Conservation (phyloP, 1,140 invertebrate genomes). For the Uloborus diversus region DNA sequence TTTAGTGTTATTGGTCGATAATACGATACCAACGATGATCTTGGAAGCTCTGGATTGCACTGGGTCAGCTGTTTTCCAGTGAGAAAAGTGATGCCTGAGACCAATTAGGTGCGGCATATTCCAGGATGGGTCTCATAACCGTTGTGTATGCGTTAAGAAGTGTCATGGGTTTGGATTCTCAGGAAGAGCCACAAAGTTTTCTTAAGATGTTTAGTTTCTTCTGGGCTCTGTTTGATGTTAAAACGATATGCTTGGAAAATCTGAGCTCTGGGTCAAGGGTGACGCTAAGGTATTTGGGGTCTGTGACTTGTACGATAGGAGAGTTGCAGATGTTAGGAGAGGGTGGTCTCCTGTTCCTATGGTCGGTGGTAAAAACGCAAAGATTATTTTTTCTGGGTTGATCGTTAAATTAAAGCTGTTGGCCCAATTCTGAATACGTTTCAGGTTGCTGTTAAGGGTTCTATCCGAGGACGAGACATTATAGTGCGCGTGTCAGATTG, state of each 20-base stretch:
- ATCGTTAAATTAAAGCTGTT: background rate
- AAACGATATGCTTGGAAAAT: background rate
- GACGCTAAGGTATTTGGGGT: background rate
- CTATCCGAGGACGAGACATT: too few species aligned
- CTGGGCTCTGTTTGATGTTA: background rate
- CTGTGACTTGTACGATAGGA: background rate
- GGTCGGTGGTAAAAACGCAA: background rate
- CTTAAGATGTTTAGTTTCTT: background rate
- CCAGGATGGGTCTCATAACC: background rate
- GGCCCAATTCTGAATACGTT: too few species aligned
- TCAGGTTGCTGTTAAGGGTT: too few species aligned
- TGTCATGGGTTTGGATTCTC: background rate
- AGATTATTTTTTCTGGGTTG: background rate
- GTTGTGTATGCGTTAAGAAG: background rate
- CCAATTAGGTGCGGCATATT: background rate
- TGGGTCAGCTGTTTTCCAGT: background rate
- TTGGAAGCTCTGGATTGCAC: background rate
- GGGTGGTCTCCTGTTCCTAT: background rate
- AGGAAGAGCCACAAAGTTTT: background rate
- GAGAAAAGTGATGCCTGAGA: background rate
- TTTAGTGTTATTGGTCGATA: background rate
- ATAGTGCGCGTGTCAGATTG: background rate
- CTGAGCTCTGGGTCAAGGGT: background rate
- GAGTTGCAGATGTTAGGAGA: background rate
- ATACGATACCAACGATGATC: background rate